These are phyloP conservation scores for Pseudanteris insignis DNA, from an alignment of 2,888 invertebrate species.

Conservation along the genomic window DNA sequence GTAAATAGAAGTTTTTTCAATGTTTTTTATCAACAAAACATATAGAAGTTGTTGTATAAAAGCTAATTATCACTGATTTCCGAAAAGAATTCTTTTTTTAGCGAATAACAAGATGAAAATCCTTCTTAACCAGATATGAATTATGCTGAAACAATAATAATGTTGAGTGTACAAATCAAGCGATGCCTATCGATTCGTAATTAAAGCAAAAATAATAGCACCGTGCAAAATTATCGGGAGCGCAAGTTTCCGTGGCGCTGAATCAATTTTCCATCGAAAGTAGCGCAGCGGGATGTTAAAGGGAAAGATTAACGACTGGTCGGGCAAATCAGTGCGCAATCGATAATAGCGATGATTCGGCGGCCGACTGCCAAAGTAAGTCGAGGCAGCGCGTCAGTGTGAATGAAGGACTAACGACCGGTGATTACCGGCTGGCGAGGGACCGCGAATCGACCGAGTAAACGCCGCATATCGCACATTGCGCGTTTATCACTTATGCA, in stretches of 20 bases:
- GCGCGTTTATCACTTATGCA: slow-evolving; percentile 29
- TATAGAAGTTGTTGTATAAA: too few species aligned
- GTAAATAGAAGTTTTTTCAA: too few species aligned
- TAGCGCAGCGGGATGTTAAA: slow-evolving; percentile 9
- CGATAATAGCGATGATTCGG: slow-evolving; percentile 19
- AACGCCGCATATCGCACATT: slow-evolving; percentile 7
- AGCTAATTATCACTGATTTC: too few species aligned
- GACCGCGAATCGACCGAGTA: slow-evolving; percentile 13
- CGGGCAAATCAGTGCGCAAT: slow-evolving; percentile 12
- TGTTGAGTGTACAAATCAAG: too few species aligned
- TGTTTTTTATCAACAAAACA: too few species aligned
- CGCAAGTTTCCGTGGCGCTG: slow-evolving; percentile 1
- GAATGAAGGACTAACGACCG: slow-evolving; percentile 62
- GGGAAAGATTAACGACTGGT: slow-evolving; percentile 23
- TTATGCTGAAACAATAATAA: too few species aligned
- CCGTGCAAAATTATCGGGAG: background rate
- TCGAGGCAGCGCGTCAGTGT: slow-evolving; percentile 44
- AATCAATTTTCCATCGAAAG: slow-evolving; percentile 17
- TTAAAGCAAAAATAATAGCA: too few species aligned
- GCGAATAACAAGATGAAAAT: too few species aligned
- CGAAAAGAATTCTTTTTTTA: too few species aligned
- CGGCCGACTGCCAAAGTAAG: slow-evolving; percentile 11
- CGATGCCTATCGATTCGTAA: too few species aligned
- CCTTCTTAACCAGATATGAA: too few species aligned
- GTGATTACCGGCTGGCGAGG: slow-evolving; percentile 49